phyloP scores from a whole-genome alignment of 2,888 invertebrate species.

The Uropetala carovei region DNA sequence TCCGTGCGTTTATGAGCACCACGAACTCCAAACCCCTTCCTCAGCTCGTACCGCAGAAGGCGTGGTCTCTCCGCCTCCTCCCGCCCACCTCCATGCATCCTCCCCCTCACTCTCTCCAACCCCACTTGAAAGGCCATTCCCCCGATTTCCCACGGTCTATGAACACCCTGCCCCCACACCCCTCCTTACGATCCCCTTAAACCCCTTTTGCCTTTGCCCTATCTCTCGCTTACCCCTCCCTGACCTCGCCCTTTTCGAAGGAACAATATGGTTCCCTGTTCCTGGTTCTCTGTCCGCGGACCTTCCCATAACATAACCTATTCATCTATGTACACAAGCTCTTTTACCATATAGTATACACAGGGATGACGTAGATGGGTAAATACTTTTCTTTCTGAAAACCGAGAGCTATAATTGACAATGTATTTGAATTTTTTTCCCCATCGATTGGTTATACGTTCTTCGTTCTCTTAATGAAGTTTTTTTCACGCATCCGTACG shows the following conservation, averaged over 20 bases:
- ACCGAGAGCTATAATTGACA: no score
- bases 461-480: no score
- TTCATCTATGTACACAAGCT: no score
- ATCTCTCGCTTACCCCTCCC: not conserved
- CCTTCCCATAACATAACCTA: no score
- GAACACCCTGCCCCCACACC: slow-evolving; percentile 51
- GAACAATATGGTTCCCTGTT: not conserved
- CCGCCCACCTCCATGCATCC: not conserved
- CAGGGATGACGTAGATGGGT: no score
- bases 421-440: no score
- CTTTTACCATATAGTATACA: no score
- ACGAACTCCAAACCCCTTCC: not conserved
- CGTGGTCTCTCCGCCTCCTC: not conserved
- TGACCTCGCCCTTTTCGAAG: not conserved
- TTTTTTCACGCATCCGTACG: no score
- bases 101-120: not conserved
- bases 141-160: slow-evolving; percentile 49
- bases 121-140: slow-evolving; percentile 26
- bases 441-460: no score
- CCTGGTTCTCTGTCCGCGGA: no score
- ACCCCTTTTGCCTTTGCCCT: not conserved
- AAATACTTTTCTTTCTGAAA: no score
- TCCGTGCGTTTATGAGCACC: not conserved
- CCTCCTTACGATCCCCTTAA: not conserved
- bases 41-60: not conserved